Percentiles rank a stretch among this genome's conserved stretches.
Conservation (phyloP, 2,113 vertebrate genomes). For the Indicator indicator region DNA sequence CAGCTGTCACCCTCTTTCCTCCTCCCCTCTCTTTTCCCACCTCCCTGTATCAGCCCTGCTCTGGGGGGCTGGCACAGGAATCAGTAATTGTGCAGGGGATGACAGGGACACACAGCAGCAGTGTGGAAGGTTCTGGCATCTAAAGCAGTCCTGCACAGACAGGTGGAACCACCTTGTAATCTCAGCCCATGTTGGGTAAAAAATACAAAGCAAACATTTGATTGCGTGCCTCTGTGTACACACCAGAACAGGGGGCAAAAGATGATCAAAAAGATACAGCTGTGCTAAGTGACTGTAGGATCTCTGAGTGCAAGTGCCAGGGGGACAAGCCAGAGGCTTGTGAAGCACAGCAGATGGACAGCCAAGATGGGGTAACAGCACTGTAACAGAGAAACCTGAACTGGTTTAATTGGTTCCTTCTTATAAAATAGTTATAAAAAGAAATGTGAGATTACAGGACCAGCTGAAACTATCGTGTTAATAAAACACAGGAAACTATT, state of each 20-base stretch:
- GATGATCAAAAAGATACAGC: neutral
- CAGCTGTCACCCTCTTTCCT: neutral
- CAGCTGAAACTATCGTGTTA: neutral
- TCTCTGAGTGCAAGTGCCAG: neutral
- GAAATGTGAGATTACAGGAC: constrained; percentile 24
- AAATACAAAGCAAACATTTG: neutral
- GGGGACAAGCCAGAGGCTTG: rapidly evolving
- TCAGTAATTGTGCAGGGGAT: neutral
- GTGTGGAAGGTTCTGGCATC: neutral
- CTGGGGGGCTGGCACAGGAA: neutral
- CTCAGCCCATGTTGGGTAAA: neutral
- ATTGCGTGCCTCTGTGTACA: neutral
- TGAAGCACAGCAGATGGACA: neutral
- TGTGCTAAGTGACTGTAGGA: neutral
- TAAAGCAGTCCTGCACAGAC: neutral
- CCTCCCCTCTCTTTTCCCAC: neutral
- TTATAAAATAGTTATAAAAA: constrained; percentile 62
- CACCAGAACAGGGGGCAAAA: neutral
- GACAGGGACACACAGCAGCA: rapidly evolving
- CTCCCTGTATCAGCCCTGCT: neutral
- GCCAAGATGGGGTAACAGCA: neutral
- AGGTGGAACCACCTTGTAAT: neutral
- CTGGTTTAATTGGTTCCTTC: constrained; percentile 34
- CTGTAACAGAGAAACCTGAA: constrained; percentile 27
- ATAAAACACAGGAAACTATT: constrained; percentile 39